Conservation (phyloP, 2,888 invertebrate species). For the Gandaritis pyraliata region DNA sequence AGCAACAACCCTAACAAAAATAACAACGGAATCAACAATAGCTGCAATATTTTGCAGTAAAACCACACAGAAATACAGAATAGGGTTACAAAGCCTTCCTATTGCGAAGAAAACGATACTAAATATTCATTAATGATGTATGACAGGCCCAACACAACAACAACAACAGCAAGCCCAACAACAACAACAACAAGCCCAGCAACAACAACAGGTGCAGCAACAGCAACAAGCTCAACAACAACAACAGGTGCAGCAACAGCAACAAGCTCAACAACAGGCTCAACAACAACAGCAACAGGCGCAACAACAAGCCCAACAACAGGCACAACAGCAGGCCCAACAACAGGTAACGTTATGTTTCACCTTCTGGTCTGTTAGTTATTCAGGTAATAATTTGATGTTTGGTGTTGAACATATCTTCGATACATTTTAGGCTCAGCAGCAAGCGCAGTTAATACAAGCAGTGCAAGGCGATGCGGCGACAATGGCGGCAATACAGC, state of each 20-base stretch:
- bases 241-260: conserved; percentile 49
- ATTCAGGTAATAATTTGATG: too few relatives aligned
- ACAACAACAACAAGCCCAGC: too few relatives aligned
- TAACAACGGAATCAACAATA: too few relatives aligned
- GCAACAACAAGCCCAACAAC: conserved; percentile 52
- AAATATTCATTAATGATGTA: not conserved
- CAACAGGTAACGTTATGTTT: not conserved
- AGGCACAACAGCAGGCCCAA: conserved; percentile 46
- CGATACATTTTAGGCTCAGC: conserved; percentile 48
- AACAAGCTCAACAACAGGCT: conserved; percentile 57
- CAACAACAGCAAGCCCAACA: conserved; percentile 44
- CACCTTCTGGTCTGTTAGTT: too few relatives aligned
- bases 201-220: conserved; percentile 46
- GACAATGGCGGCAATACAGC: conserved; percentile 78
- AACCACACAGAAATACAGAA: too few relatives aligned
- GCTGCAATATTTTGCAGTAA: too few relatives aligned
- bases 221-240: conserved; percentile 52
- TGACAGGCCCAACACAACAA: conserved; percentile 40
- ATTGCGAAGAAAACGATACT: not conserved
- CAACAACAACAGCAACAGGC: conserved; percentile 65
- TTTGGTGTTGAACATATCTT: not conserved
- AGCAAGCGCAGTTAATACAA: conserved; percentile 71
- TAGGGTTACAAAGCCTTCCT: too few relatives aligned
- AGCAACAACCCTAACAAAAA: too few relatives aligned
- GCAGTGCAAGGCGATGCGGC: conserved; percentile 77